Evolutionary conservation across 2,888 invertebrate species (phyloP).

Genomic region (Archips crataeganus): DNA sequence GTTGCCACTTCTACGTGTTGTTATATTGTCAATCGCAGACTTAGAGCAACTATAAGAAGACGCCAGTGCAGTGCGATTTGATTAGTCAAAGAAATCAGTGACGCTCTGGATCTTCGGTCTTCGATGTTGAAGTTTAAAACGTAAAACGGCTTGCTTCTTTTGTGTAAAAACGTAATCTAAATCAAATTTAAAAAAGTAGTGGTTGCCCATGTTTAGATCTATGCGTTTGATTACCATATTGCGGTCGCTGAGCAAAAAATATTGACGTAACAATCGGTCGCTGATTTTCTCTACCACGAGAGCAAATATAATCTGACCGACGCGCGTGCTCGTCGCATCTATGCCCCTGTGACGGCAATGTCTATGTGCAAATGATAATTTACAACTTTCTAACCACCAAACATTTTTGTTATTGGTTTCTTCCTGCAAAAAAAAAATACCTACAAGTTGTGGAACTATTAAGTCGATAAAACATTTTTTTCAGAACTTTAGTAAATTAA

Average conservation of each 20-base stretch:
- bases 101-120: not conserved
- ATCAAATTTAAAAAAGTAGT: not conserved
- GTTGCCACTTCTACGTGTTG: not conserved
- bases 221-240: not conserved
- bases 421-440: not conserved
- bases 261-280: not conserved
- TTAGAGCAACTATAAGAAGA: too few species aligned
- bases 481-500: conserved; percentile 3
- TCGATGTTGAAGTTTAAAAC: not conserved
- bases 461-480: not conserved
- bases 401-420: not conserved
- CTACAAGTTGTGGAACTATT: not conserved
- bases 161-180: not conserved
- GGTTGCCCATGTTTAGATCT: not conserved
- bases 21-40: too few species aligned
- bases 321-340: not conserved
- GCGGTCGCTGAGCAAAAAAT: not conserved
- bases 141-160: not conserved
- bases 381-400: not conserved
- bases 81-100: not conserved
- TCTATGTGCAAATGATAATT: not conserved
- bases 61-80: not conserved
- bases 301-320: not conserved
- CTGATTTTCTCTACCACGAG: not conserved
- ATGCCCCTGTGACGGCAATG: not conserved